Base-by-base conservation (phyloP, 2,797 vertebrate genomes). In the Xiphophorus birchmanni region DNA sequence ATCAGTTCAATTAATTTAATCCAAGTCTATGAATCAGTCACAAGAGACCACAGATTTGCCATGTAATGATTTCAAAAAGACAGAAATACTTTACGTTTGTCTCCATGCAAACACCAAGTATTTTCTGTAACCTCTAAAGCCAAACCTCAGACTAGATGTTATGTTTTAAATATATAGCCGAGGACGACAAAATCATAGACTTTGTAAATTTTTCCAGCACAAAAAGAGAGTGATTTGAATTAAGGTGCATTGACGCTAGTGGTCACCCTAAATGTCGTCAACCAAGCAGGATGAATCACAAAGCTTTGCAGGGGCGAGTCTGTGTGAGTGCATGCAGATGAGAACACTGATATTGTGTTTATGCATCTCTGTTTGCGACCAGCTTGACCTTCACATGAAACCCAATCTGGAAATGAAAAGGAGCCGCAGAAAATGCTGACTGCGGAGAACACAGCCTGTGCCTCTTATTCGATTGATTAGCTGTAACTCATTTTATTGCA, bases 361-460 rank as follows among this genome's bases (percentile, higher is more conserved):
- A n/a, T 76, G 74, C 67, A n/a, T 78, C 78, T 32, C 29, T 85
- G 87, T 88, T 86, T 90, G 91, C 89, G 80, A 67, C 88, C 86
- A 73, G 23, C 21, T 76, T 92, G 94, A 95, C 94, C 94, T 95
- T 94, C 92, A 92, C 83, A 84, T 92, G 94, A 92, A 95, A 94
- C 90, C 83, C 87, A 94, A 94, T 94, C 93, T 91, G 82, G 88
- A 93, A 95, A 92, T 93, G 91, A 90, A 84, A 92, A 72, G 80
- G 86, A 85, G 88, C 48, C 56, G n/a, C 44, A 84, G 90, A 92
- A 94, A 92, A 88, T 81, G 94, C 94, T 95, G 94, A 94, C 88
- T 84, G 73, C 21, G 35, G 88, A 73, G 79, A 90, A 91, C 67
- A 35, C 78, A 75, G 86, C 80, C 74, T 48, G 74, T 69, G 85